A percentile compares a stretch with the other conserved stretches of the same genome.
These are phyloP conservation scores for Brachyopa scutellaris DNA, from an alignment of 2,888 invertebrate species.

Conservation along the genomic window DNA sequence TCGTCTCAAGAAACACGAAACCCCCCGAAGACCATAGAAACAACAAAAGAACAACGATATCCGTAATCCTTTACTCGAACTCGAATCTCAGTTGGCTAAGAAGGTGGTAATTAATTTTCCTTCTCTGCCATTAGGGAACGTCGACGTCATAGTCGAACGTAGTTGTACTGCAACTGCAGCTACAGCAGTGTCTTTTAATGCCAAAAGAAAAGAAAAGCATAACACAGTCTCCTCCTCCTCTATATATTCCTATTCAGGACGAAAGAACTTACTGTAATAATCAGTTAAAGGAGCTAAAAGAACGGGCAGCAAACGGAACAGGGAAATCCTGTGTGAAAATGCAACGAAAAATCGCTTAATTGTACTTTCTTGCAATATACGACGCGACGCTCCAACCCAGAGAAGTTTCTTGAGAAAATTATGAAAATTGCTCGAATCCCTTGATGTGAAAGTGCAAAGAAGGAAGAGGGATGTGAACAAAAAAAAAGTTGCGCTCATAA, in stretches of 20 bases:
- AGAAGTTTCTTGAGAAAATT: conserved; percentile 34
- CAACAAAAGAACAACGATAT: background rate
- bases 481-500: conserved; percentile 50
- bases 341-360: conserved; percentile 53
- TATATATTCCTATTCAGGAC: conserved; percentile 1
- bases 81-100: conserved; percentile 4
- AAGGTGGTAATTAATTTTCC: conserved; percentile 58
- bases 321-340: conserved; percentile 49
- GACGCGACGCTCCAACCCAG: background rate
- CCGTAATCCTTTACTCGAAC: background rate
- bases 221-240: background rate
- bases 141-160: conserved; percentile 5
- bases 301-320: conserved; percentile 25
- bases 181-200: background rate
- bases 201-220: background rate
- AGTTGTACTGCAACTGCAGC: conserved; percentile 40
- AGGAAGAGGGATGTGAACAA: conserved; percentile 24
- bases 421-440: conserved; percentile 47
- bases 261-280: conserved; percentile 55
- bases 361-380: conserved; percentile 41
- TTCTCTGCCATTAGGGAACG: conserved; percentile 41
- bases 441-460: background rate
- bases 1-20: conserved; percentile 3
- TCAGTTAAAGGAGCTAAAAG: conserved; percentile 35
- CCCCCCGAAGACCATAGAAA: background rate